Conservation (phyloP, 2,888 invertebrate genomes). For the Spodoptera exigua region DNA sequence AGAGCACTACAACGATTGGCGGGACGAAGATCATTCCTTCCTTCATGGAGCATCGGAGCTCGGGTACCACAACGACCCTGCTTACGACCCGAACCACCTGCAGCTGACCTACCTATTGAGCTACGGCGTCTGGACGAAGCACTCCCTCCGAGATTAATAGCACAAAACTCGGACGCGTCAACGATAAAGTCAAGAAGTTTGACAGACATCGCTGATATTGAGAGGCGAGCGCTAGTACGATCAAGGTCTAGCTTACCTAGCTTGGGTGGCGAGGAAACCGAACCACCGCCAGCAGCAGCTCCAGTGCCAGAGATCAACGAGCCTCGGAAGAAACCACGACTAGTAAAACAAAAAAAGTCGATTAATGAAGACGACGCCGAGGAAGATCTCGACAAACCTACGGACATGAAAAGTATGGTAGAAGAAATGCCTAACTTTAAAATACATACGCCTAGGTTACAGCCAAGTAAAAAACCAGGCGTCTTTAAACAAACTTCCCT, state of each 20-base stretch:
- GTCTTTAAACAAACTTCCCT: constrained; percentile 95
- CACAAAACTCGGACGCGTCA: constrained; percentile 88
- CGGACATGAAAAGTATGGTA: constrained; percentile 91
- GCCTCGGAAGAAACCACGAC: constrained; percentile 91
- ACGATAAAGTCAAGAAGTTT: constrained; percentile 95
- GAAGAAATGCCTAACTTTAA: constrained; percentile 91
- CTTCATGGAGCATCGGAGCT: constrained; percentile 91
- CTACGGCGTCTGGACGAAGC: constrained; percentile 92
- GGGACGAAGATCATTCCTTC: constrained; percentile 93
- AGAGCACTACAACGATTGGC: constrained; percentile 96
- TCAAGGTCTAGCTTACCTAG: constrained; percentile 94
- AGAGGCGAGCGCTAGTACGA: constrained; percentile 92
- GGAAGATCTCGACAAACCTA: constrained; percentile 90
- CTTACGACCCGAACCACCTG: constrained; percentile 93
- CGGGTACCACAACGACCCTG: constrained; percentile 81
- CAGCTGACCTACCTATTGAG: constrained; percentile 96
- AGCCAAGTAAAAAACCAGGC: constrained; percentile 86
- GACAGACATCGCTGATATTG: constrained; percentile 94
- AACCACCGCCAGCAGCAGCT: constrained; percentile 68
- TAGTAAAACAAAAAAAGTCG: constrained; percentile 96
- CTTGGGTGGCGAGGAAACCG: constrained; percentile 84
- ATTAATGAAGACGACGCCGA: constrained; percentile 93
- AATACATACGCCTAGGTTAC: constrained; percentile 82
- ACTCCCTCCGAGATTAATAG: constrained; percentile 82
- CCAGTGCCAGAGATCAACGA: constrained; percentile 74